phyloP scores from a whole-genome alignment of 2,888 invertebrate species.

The Malthinus seriepunctatus region DNA sequence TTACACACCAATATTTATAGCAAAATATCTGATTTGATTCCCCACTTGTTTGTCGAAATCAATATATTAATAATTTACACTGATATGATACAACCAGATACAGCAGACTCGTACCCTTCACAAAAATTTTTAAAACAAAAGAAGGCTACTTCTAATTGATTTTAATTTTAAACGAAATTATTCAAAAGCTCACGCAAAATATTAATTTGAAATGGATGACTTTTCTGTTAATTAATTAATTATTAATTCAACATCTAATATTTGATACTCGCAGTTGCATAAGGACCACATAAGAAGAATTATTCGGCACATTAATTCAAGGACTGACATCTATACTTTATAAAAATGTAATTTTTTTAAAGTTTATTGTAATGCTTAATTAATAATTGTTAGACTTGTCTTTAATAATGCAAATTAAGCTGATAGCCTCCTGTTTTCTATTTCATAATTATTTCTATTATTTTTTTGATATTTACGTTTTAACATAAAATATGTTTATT shows the following conservation, averaged over 20 bases:
- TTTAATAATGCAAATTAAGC: not conserved
- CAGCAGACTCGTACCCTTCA: no score
- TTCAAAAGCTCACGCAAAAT: no score
- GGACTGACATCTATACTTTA: not conserved
- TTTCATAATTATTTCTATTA: no score
- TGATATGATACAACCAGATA: no score
- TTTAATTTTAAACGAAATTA: no score
- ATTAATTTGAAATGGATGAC: no score
- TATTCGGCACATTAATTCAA: not conserved
- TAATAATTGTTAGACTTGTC: not conserved
- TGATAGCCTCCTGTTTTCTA: not conserved
- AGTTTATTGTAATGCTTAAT: not conserved
- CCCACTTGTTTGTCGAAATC: not conserved
- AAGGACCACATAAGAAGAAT: slow-evolving; percentile 2
- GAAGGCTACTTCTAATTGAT: no score
- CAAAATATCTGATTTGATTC: not conserved
- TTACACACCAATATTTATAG: not conserved
- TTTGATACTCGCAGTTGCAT: slow-evolving; percentile 5
- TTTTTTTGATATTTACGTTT: no score
- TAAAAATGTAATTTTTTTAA: not conserved
- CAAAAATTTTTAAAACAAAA: no score
- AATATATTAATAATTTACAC: no score
- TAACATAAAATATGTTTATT: no score
- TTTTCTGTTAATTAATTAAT: not conserved
- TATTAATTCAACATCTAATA: slow-evolving; percentile 2